Evolutionary conservation across 2,888 invertebrate species (phyloP).

Genomic region (Eledona agricola): DNA sequence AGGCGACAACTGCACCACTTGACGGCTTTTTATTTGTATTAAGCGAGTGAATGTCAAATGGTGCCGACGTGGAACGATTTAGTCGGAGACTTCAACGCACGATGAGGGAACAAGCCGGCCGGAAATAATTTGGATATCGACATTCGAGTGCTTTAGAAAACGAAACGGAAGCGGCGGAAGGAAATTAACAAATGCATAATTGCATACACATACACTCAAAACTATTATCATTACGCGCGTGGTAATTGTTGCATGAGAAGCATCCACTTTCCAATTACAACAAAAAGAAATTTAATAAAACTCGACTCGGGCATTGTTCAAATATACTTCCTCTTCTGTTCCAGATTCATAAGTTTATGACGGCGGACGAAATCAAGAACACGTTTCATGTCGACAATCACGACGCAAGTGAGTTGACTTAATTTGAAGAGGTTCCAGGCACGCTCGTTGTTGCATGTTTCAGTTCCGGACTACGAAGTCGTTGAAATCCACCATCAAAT

Average conservation of each 20-base stretch:
- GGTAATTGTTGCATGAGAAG: slow-evolving; percentile 46
- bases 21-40: no score
- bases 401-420: slow-evolving; percentile 70
- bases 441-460: slow-evolving; percentile 38
- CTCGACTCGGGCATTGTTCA: slow-evolving; percentile 33
- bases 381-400: slow-evolving; percentile 86
- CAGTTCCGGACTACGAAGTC: slow-evolving; percentile 86
- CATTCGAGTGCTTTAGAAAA: slow-evolving; percentile 17
- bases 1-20: no score
- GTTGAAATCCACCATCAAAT: slow-evolving; percentile 62
- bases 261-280: slow-evolving; percentile 48
- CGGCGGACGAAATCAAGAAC: slow-evolving; percentile 79
- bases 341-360: slow-evolving; percentile 92
- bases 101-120: slow-evolving; percentile 4
- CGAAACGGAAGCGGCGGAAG: slow-evolving; percentile 31
- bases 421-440: no score
- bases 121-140: slow-evolving; percentile 12
- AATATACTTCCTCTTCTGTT: slow-evolving; percentile 60
- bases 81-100: slow-evolving; percentile 18
- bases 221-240: slow-evolving; percentile 33
- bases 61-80: no score
- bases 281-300: slow-evolving; percentile 49
- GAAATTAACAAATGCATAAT: slow-evolving; percentile 34
- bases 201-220: slow-evolving; percentile 7
- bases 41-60: no score